Base-by-base conservation (phyloP, 2,797 vertebrate species). In the Meriones psammophilus region DNA sequence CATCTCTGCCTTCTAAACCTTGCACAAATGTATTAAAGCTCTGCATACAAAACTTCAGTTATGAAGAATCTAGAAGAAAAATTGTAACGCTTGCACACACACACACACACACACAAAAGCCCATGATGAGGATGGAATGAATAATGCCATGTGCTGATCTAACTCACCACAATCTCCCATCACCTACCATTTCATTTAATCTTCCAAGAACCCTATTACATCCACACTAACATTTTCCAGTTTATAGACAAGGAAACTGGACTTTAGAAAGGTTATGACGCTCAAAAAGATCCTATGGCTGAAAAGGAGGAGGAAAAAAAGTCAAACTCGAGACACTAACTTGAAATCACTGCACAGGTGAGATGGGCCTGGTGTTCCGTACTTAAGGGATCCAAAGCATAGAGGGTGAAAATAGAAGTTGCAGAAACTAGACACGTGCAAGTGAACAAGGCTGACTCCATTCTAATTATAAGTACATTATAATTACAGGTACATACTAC, bases 11-110 rank as follows among this genome's bases (percentile, higher is more conserved):
- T 83, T 73, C 89, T 74, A 58, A 58, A 54, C 64, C 30, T 50
- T 60, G 14, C 24, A 73, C 39, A 92, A 46, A 80, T 66, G 24
- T 24, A 74, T 8, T 71, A 50, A 79, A 60, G 46, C 18, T 71
- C 83, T 87, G 33, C n/a, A 88, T 68, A 46, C 66, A 85, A 85
- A 15, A 92, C 42, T 84, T 88, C 8, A 79, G 42, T 60, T 76
- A 8, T 3, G 54, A 71, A 42, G 14, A 95, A 83, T 78, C 76
- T n/a, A 68, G 91, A n/a, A 79, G 33, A 46, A 0, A 69, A 0
- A 30, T 26, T 83, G 12, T 62, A 60, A n/a, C 30, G 30, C 36
- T 46, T 84, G 5, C 28, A 64, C 36, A 79, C 77, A 79, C 30
- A 56, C 30, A 79, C 28, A 64, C 36, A 79, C 77, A 79, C 10